Conservation (phyloP, 2,113 vertebrate species). For the Caracal caracal region DNA sequence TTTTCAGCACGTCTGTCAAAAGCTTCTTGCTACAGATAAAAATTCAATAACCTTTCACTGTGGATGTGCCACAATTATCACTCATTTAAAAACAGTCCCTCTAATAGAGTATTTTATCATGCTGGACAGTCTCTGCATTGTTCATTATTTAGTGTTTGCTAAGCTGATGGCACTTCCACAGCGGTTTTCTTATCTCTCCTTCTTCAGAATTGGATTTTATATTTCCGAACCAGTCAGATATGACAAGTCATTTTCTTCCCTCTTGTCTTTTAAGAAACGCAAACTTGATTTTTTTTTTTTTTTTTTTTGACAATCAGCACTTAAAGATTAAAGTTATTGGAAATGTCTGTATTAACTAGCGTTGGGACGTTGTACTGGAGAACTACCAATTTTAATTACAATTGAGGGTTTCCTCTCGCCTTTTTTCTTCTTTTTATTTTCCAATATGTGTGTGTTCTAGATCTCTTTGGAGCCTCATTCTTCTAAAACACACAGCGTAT, state of each 20-base stretch:
- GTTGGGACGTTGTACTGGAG: neutral
- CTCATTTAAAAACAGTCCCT: slow-evolving; percentile 91
- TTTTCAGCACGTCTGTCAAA: slow-evolving; percentile 82
- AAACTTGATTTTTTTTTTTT: slow-evolving; percentile 79
- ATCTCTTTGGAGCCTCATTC: neutral
- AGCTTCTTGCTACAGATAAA: slow-evolving; percentile 90
- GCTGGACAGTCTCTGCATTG: slow-evolving; percentile 90
- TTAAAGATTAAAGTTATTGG: slow-evolving; percentile 84
- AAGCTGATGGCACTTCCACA: slow-evolving; percentile 91
- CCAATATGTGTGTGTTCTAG: neutral
- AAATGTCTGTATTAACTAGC: slow-evolving; percentile 72
- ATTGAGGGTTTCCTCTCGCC: neutral
- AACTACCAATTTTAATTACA: slow-evolving; percentile 56
- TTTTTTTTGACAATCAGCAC: slow-evolving; percentile 78
- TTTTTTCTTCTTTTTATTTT: slow-evolving; percentile 7
- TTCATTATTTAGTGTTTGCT: slow-evolving; percentile 99
- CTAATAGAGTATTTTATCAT: slow-evolving; percentile 96
- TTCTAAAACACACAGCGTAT: slow-evolving; percentile 57
- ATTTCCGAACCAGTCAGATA: slow-evolving; percentile 95
- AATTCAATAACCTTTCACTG: slow-evolving; percentile 93
- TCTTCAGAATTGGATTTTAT: slow-evolving; percentile 97
- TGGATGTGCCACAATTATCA: slow-evolving; percentile 94
- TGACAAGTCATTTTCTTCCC: slow-evolving; percentile 95
- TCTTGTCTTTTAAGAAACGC: slow-evolving; percentile 90
- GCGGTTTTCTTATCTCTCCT: slow-evolving; percentile 93